Evolutionary conservation across 2,113 vertebrate species (phyloP).

Genomic region (Pristiophorus japonicus): DNA sequence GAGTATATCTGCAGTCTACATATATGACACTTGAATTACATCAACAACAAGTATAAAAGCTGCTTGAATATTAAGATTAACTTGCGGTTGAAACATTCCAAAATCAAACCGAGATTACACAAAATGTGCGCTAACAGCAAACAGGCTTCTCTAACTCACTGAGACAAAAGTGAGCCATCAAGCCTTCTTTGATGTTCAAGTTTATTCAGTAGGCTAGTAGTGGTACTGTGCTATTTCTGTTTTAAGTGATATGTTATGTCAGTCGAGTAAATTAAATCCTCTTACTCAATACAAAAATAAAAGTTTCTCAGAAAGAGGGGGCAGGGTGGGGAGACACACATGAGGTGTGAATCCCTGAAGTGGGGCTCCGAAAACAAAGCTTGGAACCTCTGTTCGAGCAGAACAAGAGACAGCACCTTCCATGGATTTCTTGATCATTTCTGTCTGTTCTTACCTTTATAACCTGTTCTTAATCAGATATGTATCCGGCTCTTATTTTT

Average conservation of each 20-base stretch:
- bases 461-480: background rate
- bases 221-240: no score
- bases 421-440: background rate
- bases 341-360: background rate
- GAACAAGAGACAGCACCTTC: background rate
- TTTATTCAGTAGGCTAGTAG: no score
- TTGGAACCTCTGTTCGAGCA: background rate
- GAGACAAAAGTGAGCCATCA: no score
- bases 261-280: no score
- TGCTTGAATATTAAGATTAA: background rate
- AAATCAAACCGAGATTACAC: background rate
- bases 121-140: background rate
- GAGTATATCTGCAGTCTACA: no score
- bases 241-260: no score
- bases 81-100: background rate
- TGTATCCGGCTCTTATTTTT: background rate
- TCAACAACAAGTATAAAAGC: background rate
- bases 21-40: no score
- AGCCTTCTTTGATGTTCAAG: no score
- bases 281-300: no score
- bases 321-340: background rate
- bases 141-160: no score
- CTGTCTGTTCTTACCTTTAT: background rate
- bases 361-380: background rate
- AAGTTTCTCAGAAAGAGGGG: no score